Evolutionary conservation across 2,888 invertebrate species (phyloP).

Genomic region (Leptogaster cylindrica): DNA sequence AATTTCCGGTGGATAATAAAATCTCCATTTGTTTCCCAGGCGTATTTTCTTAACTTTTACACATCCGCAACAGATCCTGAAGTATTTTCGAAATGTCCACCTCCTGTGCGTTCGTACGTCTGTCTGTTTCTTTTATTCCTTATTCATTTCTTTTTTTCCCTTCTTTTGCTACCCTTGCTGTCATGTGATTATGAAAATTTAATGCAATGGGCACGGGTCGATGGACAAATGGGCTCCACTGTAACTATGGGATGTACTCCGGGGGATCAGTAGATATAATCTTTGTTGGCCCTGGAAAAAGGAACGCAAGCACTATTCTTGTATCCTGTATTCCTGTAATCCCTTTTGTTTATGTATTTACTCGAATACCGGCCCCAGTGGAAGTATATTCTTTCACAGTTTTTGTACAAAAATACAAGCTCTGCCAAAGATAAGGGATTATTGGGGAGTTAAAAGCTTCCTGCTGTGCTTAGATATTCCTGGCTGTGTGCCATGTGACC

Average conservation of each 20-base stretch:
- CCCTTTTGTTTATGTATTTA: slow-evolving; percentile 38
- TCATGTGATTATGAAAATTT: slow-evolving; percentile 46
- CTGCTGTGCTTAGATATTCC: slow-evolving; percentile 40
- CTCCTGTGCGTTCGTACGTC: background rate
- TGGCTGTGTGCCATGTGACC: slow-evolving; percentile 3
- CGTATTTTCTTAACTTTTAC: slow-evolving; percentile 7
- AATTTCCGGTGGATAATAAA: slow-evolving; percentile 42
- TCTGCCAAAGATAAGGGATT: slow-evolving; percentile 41
- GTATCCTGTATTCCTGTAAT: slow-evolving; percentile 22
- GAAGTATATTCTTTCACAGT: slow-evolving; percentile 28
- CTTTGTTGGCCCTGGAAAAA: too few species aligned
- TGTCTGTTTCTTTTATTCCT: too few species aligned
- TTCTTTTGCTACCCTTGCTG: slow-evolving; percentile 9
- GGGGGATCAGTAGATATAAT: slow-evolving; percentile 41
- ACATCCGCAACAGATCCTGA: slow-evolving; percentile 14
- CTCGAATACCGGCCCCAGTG: slow-evolving; percentile 12
- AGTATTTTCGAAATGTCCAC: slow-evolving; percentile 14
- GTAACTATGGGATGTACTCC: slow-evolving; percentile 5
- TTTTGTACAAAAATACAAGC: slow-evolving; percentile 32
- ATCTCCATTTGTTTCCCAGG: slow-evolving; percentile 40
- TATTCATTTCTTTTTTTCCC: too few species aligned
- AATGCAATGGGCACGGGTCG: slow-evolving; percentile 20
- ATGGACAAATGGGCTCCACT: slow-evolving; percentile 23
- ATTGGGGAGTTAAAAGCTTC: slow-evolving; percentile 43
- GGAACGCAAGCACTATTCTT: too few species aligned